Base-by-base conservation (phyloP, 2,888 invertebrate genomes). In the Rhorus exstirpatorius region DNA sequence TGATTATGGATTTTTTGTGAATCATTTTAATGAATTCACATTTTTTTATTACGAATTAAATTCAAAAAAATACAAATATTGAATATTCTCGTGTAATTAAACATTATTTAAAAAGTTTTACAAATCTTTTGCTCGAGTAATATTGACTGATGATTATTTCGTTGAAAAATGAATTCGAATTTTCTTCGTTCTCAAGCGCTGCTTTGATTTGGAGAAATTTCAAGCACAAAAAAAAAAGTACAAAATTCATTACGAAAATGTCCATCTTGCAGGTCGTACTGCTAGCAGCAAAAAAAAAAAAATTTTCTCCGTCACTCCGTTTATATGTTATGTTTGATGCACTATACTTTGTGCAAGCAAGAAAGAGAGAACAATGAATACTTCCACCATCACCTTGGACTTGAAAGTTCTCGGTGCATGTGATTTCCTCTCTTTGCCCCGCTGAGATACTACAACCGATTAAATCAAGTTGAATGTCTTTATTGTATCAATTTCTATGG, bases 401-500 rank as follows among this genome's bases (percentile, higher is more conserved):
- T 67, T 26, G 31, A 49, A 51, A 3, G n/a, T n/a, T n/a, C 60
- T 67, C 60, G 24, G 17, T 41, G 38, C 76, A 76, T 63, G 74
- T 35, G 61, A 17, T 24, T 53, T 14, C 38, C 21, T 60, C 7
- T 19, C 7, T 41, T 35, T 14, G 35, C 12, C 46, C 14, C 44
- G 7, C 53, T n/a, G 17, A 51, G 53, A 8, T 61, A 68, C 68
- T 87, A 88, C 88, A 88, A 88, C 90, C 87, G 91, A 91, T 91
- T 91, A 91, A 92, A 91, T 92, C 92, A 87, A 89, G 89, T 89
- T 88, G 90, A 90, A 92, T 90, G 91, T 92, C 92, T 92, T 91
- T 91, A 92, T 92, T 91, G 90, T 90, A 91, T 90, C 90, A 90
- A 92, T 90, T 90, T 88, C 83, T 76, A 79, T 46, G 75, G 77